Conservation (phyloP, 2,888 invertebrate genomes). For the Drosophila pseudotakahashii region DNA sequence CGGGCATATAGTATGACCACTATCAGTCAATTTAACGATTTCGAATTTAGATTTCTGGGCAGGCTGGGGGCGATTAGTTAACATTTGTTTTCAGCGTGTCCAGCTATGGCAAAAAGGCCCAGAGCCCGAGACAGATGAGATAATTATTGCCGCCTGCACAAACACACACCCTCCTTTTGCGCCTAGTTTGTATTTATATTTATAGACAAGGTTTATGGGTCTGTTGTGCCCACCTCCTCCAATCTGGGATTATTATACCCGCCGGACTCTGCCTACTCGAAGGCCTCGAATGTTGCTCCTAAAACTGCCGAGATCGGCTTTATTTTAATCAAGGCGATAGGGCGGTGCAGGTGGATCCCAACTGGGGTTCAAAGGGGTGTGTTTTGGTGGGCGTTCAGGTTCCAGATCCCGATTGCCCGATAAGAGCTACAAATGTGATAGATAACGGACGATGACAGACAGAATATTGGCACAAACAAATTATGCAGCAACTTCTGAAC, state of each 20-base stretch:
- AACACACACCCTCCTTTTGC: constrained; percentile 13
- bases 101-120: constrained; percentile 22
- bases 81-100: constrained; percentile 77
- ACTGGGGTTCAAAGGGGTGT: constrained; percentile 23
- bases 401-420: constrained; percentile 3
- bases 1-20: constrained; percentile 40
- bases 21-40: constrained; percentile 61
- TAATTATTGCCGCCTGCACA: constrained; percentile 56
- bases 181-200: constrained; percentile 41
- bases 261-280: constrained; percentile 2
- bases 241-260: constrained; percentile 24
- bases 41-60: constrained; percentile 64
- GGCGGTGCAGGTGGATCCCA: constrained; percentile 3
- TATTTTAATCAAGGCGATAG: constrained; percentile 6
- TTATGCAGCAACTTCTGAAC: neutral
- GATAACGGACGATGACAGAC: neutral
- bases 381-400: constrained; percentile 11
- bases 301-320: constrained; percentile 14
- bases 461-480: neutral
- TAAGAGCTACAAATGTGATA: neutral
- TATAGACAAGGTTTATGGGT: constrained; percentile 56
- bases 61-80: constrained; percentile 61
- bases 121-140: constrained; percentile 53
- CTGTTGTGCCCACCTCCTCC: constrained; percentile 50
- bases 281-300: constrained; percentile 8